Evolutionary conservation across 2,113 vertebrate genomes (phyloP).

Genomic region (Passer montanus): DNA sequence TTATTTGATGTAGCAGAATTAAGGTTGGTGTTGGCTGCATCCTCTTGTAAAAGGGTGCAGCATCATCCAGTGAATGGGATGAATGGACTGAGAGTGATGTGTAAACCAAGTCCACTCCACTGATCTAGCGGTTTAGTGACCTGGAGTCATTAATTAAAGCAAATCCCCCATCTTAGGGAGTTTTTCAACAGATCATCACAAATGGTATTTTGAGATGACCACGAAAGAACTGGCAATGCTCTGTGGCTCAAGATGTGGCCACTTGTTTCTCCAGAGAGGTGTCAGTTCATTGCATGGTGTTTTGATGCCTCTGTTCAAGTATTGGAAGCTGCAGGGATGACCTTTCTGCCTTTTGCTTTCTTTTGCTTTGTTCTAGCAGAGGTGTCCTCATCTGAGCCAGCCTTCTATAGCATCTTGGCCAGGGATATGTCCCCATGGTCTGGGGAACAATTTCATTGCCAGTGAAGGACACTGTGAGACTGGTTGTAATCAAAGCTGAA

Average conservation of each 20-base stretch:
- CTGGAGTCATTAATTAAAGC: not conserved
- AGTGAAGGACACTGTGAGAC: not conserved
- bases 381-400: not conserved
- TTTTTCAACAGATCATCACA: not conserved
- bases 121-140: not conserved
- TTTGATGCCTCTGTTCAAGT: not conserved
- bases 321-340: not conserved
- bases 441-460: not conserved
- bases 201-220: not conserved
- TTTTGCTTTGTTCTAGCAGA: not conserved
- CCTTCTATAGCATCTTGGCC: not conserved
- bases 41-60: not conserved
- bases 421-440: not conserved
- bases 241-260: not conserved
- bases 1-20: not conserved
- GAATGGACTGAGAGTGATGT: not conserved
- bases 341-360: not conserved
- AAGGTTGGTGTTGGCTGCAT: not conserved
- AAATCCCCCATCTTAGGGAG: not conserved
- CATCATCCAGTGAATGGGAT: not conserved
- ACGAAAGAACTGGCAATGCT: not conserved
- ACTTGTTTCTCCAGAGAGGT: not conserved
- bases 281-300: not conserved
- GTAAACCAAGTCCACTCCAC: not conserved
- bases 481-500: not conserved